Evolutionary conservation across 1,140 invertebrate species (phyloP).

Genomic region (Neuroterus valhalla): DNA sequence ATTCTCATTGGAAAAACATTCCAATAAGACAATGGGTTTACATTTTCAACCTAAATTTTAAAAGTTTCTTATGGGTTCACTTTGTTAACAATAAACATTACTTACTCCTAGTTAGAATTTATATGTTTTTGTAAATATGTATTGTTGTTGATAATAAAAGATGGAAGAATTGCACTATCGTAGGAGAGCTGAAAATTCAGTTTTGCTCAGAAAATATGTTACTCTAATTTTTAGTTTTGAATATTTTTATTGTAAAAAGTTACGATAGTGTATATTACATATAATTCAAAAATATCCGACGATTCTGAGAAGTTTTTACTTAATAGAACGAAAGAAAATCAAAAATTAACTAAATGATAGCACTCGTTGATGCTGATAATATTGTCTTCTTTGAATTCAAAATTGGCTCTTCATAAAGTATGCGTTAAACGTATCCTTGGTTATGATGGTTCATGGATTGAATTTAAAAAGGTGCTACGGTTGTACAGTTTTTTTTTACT

Average conservation of each 20-base stretch:
- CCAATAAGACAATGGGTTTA: too few species aligned
- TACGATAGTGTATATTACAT: neutral
- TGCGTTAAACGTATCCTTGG: neutral
- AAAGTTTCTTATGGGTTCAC: neutral
- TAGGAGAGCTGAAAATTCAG: too few species aligned
- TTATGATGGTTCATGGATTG: conserved; percentile 2
- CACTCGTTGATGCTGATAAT: neutral
- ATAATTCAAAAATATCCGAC: neutral
- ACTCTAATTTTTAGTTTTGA: too few species aligned
- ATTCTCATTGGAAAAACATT: too few species aligned
- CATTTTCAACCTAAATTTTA: too few species aligned
- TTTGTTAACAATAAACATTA: neutral
- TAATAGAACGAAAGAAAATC: neutral
- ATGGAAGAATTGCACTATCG: neutral
- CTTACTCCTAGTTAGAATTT: neutral
- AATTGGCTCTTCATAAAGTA: neutral
- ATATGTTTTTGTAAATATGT: conserved; percentile 27
- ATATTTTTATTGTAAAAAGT: too few species aligned
- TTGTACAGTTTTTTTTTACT: conserved; percentile 21
- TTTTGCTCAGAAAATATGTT: too few species aligned
- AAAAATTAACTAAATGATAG: neutral
- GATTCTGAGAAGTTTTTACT: neutral
- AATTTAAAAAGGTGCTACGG: conserved; percentile 25
- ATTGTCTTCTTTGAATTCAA: neutral
- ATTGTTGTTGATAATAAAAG: neutral